Evolutionary conservation across 2,797 vertebrate species (phyloP).

Genomic region (Acanthis flammea): DNA sequence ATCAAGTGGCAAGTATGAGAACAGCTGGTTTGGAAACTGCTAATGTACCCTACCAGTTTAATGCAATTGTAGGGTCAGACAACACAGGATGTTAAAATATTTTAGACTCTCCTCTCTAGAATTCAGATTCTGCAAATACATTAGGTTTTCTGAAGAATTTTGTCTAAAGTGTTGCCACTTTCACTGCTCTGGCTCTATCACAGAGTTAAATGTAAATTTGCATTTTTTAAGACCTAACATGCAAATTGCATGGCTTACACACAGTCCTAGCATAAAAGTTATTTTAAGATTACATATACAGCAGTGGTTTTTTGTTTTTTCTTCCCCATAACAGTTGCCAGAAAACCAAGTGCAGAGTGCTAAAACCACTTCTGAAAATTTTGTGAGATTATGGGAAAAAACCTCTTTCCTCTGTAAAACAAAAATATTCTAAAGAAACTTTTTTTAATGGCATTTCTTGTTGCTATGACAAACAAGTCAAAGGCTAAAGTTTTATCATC

Average conservation of each 20-base stretch:
- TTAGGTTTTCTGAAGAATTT: background rate
- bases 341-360: background rate
- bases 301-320: background rate
- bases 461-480: background rate
- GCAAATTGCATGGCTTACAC: background rate
- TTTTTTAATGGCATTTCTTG: background rate
- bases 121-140: background rate
- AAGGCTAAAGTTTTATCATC: background rate
- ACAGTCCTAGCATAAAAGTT: background rate
- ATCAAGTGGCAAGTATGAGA: background rate
- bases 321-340: background rate
- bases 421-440: background rate
- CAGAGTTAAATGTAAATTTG: background rate
- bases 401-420: background rate
- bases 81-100: background rate
- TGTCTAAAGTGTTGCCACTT: background rate
- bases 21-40: background rate
- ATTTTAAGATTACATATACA: background rate
- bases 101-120: background rate
- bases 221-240: background rate
- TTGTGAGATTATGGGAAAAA: background rate
- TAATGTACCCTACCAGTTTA: background rate
- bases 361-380: background rate
- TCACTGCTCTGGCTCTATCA: background rate
- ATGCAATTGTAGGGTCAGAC: background rate